Evolutionary conservation across 2,888 invertebrate genomes (phyloP).

Genomic region (Calameuta filiformis): DNA sequence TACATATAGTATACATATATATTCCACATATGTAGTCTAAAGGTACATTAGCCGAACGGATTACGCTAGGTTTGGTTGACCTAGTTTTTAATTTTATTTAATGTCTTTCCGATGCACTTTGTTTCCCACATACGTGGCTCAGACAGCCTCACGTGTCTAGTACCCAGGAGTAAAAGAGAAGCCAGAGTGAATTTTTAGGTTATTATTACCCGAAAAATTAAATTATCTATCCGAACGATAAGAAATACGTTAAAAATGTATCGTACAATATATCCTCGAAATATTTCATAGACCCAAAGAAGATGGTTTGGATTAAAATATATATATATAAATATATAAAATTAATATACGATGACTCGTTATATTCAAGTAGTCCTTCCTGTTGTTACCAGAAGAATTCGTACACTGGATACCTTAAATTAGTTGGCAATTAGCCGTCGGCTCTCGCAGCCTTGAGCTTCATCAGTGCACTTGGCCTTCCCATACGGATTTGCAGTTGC

Average conservation of each 20-base stretch:
- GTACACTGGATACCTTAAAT: slow-evolving; percentile 24
- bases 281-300: not conserved
- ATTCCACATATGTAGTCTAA: not conserved
- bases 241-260: not conserved
- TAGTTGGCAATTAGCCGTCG: slow-evolving; percentile 49
- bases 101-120: not conserved
- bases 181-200: not conserved
- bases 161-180: not conserved
- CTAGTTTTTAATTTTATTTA: slow-evolving; percentile 27
- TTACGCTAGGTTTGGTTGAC: slow-evolving; percentile 19
- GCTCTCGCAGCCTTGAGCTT: slow-evolving; percentile 31
- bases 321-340: not conserved
- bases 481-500: not conserved
- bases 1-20: not conserved
- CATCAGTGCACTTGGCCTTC: slow-evolving; percentile 41
- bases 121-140: not conserved
- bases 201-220: not conserved
- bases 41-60: not conserved
- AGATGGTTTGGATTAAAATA: not conserved
- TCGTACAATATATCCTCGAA: not conserved
- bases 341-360: not conserved
- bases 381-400: not conserved
- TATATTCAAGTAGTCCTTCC: not conserved
- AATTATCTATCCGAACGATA: not conserved
- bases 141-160: not conserved